phyloP scores from a whole-genome alignment of 2,113 vertebrate species.

The Salvelinus fontinalis region DNA sequence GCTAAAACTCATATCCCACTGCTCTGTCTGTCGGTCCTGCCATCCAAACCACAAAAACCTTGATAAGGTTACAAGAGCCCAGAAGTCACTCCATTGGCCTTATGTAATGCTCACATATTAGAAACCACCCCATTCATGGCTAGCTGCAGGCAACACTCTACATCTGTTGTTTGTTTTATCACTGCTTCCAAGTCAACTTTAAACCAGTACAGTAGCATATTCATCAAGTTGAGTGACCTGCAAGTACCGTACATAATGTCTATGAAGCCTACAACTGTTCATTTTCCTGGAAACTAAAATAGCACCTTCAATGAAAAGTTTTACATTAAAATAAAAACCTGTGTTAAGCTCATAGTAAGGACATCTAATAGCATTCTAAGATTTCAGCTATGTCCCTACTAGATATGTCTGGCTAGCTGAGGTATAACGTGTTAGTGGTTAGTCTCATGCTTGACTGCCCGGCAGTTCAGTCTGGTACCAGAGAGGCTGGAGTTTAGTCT shows the following conservation, averaged over 20 bases:
- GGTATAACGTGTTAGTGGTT: not conserved
- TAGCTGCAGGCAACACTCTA: slow-evolving; percentile 31
- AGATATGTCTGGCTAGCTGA: not conserved
- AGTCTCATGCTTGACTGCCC: not conserved
- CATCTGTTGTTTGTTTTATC: slow-evolving; percentile 71
- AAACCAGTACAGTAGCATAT: slow-evolving; percentile 68
- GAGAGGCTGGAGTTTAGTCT: not conserved
- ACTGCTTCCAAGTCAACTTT: slow-evolving; percentile 55
- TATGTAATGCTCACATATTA: slow-evolving; percentile 47
- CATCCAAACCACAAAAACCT: slow-evolving; percentile 49
- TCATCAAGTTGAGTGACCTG: slow-evolving; percentile 61
- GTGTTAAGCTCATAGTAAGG: no score
- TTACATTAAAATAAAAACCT: no score
- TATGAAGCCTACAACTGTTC: no score
- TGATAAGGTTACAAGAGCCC: slow-evolving; percentile 44
- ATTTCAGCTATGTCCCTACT: not conserved
- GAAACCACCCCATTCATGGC: slow-evolving; percentile 43
- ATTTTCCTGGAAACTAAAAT: no score
- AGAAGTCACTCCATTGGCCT: slow-evolving; percentile 9
- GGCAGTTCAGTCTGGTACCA: not conserved
- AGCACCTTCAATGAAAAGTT: no score
- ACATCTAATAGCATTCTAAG: not conserved
- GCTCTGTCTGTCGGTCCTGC: slow-evolving; percentile 40
- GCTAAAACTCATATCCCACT: slow-evolving; percentile 44
- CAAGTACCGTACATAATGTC: no score